phyloP scores from a whole-genome alignment of 2,888 invertebrate species.

The Nipponacmea schrenckii region DNA sequence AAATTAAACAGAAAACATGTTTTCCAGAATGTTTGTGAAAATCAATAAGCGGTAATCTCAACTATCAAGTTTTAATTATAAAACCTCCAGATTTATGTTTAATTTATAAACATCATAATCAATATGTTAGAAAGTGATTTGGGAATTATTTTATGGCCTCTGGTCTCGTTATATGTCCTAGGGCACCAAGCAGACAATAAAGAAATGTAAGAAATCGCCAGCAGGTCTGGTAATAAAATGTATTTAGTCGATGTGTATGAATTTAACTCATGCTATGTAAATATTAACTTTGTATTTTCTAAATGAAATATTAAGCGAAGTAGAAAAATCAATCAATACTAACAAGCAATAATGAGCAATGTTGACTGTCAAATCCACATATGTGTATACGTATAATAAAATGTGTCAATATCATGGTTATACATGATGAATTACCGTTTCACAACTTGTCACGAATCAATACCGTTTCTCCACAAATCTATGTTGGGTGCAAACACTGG shows the following conservation, averaged over 20 bases:
- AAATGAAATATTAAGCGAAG: background rate
- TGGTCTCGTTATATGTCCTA: too few species aligned
- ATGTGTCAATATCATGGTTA: constrained; percentile 8
- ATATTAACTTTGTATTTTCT: constrained; percentile 5
- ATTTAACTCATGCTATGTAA: background rate
- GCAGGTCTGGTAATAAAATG: background rate
- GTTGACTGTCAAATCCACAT: constrained; percentile 9
- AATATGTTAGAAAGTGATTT: too few species aligned
- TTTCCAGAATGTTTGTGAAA: too few species aligned
- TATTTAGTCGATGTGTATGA: background rate
- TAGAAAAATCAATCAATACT: background rate
- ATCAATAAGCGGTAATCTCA: too few species aligned
- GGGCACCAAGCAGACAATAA: background rate
- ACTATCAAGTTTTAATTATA: too few species aligned
- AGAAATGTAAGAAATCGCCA: constrained; percentile 4
- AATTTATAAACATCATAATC: too few species aligned
- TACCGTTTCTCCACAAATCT: constrained; percentile 2
- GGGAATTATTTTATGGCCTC: too few species aligned
- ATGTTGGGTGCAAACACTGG: background rate
- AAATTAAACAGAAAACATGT: too few species aligned
- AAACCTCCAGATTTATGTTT: too few species aligned
- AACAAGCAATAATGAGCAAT: background rate
- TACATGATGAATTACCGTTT: constrained; percentile 8
- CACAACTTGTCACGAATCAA: background rate
- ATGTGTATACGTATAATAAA: constrained; percentile 2